phyloP scores from a whole-genome alignment of 53 echinoderm and acorn worm genomes.

The Apostichopus leukothele region DNA sequence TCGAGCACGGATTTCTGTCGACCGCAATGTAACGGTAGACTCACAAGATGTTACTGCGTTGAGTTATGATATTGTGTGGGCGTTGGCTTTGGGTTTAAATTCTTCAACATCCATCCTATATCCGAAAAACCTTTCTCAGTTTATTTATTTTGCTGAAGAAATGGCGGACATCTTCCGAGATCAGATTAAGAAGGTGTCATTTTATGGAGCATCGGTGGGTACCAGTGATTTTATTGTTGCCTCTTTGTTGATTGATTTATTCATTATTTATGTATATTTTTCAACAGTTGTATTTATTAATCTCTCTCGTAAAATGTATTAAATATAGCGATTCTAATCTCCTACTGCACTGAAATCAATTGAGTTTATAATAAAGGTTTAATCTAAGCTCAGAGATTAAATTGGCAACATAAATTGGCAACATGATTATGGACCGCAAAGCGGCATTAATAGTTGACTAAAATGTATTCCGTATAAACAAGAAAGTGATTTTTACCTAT shows the following conservation, averaged over 20 bases:
- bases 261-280: neutral
- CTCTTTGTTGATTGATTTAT: neutral
- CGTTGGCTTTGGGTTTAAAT: slow-evolving; percentile 56
- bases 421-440: too few species aligned
- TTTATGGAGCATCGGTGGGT: slow-evolving; percentile 74
- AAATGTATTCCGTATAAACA: too few species aligned
- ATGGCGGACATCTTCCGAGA: slow-evolving; percentile 47
- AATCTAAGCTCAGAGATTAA: too few species aligned
- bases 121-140: slow-evolving; percentile 49
- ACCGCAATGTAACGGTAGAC: slow-evolving; percentile 11
- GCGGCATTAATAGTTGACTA: too few species aligned
- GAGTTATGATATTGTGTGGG: slow-evolving; percentile 70
- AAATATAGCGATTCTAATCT: too few species aligned
- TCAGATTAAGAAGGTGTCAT: slow-evolving; percentile 34
- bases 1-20: neutral
- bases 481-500: too few species aligned
- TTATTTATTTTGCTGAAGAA: slow-evolving; percentile 37
- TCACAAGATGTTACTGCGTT: slow-evolving; percentile 53
- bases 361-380: too few species aligned
- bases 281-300: neutral
- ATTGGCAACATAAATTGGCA: too few species aligned
- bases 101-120: slow-evolving; percentile 19
- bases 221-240: neutral
- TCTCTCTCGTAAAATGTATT: too few species aligned
- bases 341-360: too few species aligned